Evolutionary conservation across 2,797 vertebrate genomes (phyloP).

Genomic region (Hoplostethus mediterraneus): DNA sequence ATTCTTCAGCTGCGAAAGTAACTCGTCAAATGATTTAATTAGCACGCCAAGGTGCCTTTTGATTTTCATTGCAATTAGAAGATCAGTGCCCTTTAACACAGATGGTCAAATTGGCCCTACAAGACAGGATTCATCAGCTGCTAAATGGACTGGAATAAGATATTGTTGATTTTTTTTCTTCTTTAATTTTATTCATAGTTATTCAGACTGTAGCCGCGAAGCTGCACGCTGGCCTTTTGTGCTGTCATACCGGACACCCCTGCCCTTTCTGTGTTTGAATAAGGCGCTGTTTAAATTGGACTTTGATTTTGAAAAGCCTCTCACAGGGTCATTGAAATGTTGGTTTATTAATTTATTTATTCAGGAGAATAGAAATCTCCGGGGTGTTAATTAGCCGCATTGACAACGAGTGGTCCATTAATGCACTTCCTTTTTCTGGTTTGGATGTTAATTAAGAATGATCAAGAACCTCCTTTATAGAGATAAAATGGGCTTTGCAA

Average conservation of each 20-base stretch:
- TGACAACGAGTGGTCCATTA: constrained; percentile 86
- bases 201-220: not conserved
- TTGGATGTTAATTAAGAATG: constrained; percentile 81
- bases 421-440: constrained; percentile 81
- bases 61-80: constrained; percentile 54
- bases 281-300: constrained; percentile 68
- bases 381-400: constrained; percentile 90
- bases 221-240: constrained; percentile 19
- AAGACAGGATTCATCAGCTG: constrained; percentile 60
- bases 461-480: constrained; percentile 62
- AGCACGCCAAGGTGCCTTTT: constrained; percentile 40
- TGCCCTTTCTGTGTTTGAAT: constrained; percentile 55
- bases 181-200: not conserved
- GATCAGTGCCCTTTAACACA: constrained; percentile 56
- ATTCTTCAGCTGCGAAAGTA: constrained; percentile 37
- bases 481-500: constrained; percentile 48
- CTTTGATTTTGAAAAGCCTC: constrained; percentile 82
- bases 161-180: constrained; percentile 19
- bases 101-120: constrained; percentile 55
- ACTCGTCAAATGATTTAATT: constrained; percentile 44
- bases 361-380: constrained; percentile 87
- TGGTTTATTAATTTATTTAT: constrained; percentile 81
- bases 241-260: constrained; percentile 29
- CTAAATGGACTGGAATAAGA: constrained; percentile 58
- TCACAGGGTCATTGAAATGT: constrained; percentile 83